Base-by-base conservation (phyloP, 2,888 invertebrate species). In the Embidobia sp. region DNA sequence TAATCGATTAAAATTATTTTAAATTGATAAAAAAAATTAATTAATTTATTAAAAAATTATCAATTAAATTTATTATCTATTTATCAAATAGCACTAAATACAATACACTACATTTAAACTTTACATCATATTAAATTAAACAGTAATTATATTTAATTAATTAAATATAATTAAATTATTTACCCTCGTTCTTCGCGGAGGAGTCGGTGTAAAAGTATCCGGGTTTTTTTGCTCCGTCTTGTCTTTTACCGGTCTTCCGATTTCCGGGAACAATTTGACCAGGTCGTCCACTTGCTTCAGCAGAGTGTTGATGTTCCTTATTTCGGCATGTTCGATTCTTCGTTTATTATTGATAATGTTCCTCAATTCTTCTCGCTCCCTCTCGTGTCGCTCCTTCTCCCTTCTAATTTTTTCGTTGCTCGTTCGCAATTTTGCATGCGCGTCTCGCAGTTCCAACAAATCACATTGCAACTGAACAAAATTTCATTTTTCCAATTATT, bases 381-480 rank as follows among this genome's bases (percentile, higher is more conserved):
- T 93, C 83, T 97, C 97, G 85, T 95, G 93, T 0, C 95, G 92
- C 85, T 97, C 97, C 77, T 96, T 95, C 89, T 97, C 97, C 29
- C 96, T 92, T 49, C 97, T 92, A 79, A 97, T 91, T 85, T 97
- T 96, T 86, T 97, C 97, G 87, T 97, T 97, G 19, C 97, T 96
- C 2, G 97, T 97, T 64, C 97, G 92, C 78, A 97, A 89, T 88
- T 97, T 97, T 1, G 97, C 97, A 88, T 97, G 97, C 13, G 97
- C 97, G 89, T 97, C 97, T 18, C 97, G 92, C 53, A 97, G 89
- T 89, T 97, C 97, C 55, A 97, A 89, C 42, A 97, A 90, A 90
- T 97, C 97, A 86, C 95, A 96, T 88, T 97, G 97, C 44, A 97
- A 88, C 90, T 97, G 18, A 42, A 73, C 29, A n/a, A 13, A 35